Evolutionary conservation across 2,797 vertebrate species (phyloP).

Genomic region (Alauda arvensis): DNA sequence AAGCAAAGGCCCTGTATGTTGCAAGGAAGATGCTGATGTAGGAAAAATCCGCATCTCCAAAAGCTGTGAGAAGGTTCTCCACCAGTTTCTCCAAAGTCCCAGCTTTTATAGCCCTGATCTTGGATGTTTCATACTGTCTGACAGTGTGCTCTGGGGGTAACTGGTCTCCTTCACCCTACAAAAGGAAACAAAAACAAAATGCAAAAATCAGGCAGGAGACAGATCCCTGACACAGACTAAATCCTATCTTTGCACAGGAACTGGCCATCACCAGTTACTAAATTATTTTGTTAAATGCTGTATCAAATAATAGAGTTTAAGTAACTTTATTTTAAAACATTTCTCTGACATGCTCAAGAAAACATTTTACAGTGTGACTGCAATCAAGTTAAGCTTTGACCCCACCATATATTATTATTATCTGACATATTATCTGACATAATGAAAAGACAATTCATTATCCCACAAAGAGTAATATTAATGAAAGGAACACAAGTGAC

Average conservation of each 20-base stretch:
- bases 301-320: background rate
- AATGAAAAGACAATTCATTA: background rate
- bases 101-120: conserved; percentile 92
- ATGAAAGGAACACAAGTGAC: background rate
- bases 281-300: background rate
- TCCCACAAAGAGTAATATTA: background rate
- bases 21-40: conserved; percentile 95
- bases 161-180: conserved; percentile 87
- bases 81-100: conserved; percentile 93
- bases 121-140: conserved; percentile 92
- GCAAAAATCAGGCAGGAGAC: background rate
- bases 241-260: background rate
- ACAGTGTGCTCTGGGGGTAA: conserved; percentile 90
- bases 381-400: background rate
- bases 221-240: background rate
- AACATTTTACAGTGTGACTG: background rate
- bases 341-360: background rate
- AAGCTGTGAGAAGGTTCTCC: conserved; percentile 90
- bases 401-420: background rate
- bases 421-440: too few species aligned
- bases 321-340: background rate
- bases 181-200: background rate
- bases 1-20: conserved; percentile 89
- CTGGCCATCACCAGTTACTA: background rate
- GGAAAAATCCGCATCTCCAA: conserved; percentile 92